Evolutionary conservation across 1,140 invertebrate genomes (phyloP), one percentile per base, ranked within the genome.

Genomic region (Dysdera silvatica): DNA sequence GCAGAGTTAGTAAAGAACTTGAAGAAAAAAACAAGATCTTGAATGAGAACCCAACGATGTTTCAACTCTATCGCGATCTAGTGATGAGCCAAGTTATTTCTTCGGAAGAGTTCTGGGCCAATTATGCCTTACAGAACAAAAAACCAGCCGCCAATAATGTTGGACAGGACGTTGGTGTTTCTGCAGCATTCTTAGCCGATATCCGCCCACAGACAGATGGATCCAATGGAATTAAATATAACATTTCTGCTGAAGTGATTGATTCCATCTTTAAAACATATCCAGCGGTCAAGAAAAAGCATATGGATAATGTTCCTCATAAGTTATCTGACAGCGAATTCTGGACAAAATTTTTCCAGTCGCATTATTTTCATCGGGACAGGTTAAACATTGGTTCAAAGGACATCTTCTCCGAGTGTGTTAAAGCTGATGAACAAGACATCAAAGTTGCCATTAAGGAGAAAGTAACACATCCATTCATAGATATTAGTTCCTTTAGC

Each of bases 331-430:
- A 99, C 78, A 82, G 88, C 2, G 93, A 98, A 73, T 99, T 99
- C 80, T 99, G 97, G 97, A 95, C 91, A 12, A 91, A 95, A 71
- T 99, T 99, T 78, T 99, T 99, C 80, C 95, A 99, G 74, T 98
- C 95, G 20, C 95, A 99, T 81, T 99, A 99, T 80, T 99, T 98
- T 83, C 95, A 99, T 80, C 84, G 93, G 66, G 96, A 99, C 80
- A 84, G 95, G 53, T 88, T 92, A 29, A 85, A 87, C 67, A 82
- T 88, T 33, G 86, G 87, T 66, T 89, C 84, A 28, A 68, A 68
- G 41, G 91, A 98, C 78, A 79, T 98, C 41, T 98, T 98, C 75
- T 88, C 90, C 26, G 94, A 98, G 78, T 98, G 94, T 83, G 92
- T 92, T 67, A 94, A 95, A 81, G 84, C 88, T 70, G 94, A 98